Percentiles rank a stretch among this genome's conserved stretches.
These are phyloP conservation scores for Mixornis gularis DNA, from an alignment of 2,113 vertebrate genomes.

Conservation along the genomic window DNA sequence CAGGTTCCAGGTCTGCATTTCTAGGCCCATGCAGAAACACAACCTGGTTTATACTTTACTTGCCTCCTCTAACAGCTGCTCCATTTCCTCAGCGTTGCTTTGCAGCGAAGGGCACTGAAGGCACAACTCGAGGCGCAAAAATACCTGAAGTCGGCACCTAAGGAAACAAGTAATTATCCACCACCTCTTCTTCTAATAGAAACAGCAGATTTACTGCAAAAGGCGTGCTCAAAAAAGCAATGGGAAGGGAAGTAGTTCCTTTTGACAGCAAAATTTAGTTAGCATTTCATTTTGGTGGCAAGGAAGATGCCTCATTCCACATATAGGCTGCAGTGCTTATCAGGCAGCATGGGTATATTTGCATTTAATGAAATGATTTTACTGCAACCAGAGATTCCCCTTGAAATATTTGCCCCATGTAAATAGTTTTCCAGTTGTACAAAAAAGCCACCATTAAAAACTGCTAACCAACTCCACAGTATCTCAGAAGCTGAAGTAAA, in stretches of 20 bases:
- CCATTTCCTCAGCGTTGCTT: slow-evolving; percentile 62
- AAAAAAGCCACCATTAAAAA: neutral
- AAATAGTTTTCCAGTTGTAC: neutral
- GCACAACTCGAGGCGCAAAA: slow-evolving; percentile 86
- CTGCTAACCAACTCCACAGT: neutral
- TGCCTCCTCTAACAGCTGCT: slow-evolving; percentile 86
- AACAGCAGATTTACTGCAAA: neutral
- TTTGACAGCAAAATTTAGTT: neutral
- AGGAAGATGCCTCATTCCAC: neutral
- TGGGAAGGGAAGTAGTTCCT: neutral
- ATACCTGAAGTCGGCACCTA: slow-evolving; percentile 87
- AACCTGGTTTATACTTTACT: neutral
- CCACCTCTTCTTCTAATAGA: neutral
- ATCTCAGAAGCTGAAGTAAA: neutral
- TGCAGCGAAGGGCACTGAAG: slow-evolving; percentile 67
- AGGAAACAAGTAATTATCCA: neutral
- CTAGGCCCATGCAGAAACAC: neutral
- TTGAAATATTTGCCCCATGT: neutral
- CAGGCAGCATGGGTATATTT: neutral
- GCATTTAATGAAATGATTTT: neutral
- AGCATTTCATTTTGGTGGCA: slow-evolving; percentile 8
- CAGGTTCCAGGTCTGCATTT: neutral
- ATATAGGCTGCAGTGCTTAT: neutral
- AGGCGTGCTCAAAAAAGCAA: neutral
- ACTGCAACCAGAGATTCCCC: neutral